Evolutionary conservation across 2,113 vertebrate species (phyloP), one percentile per base, ranked within the genome.

Genomic region (rabbit (Oryctolagus cuniculus)): DNA sequence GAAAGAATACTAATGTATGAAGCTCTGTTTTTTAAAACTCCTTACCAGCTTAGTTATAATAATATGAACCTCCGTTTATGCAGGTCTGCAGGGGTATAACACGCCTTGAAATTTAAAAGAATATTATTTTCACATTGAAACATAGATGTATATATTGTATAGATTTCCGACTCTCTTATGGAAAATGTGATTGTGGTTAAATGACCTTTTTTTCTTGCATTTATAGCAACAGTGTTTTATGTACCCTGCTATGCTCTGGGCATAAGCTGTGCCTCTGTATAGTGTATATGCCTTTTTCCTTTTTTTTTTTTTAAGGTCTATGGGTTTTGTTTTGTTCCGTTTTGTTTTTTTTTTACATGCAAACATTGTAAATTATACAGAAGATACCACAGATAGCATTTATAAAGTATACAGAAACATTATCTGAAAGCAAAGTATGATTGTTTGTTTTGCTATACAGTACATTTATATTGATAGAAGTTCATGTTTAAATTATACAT

Each of bases 401-500:
- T 99, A 98, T 99, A 98, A 98, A 98, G 97, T 99, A 98, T 99
- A 98, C 98, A 98, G 98, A 98, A 99, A 97, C 98, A 98, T 98
- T 98, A 98, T 98, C 98, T 98, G 98, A 98, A 98, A 98, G 97
- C 98, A 98, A 99, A 98, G 97, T 98, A 98, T 98, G 98, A 97
- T 98, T 98, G 96, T 98, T 98, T 98, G 97, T 98, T 98, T 98
- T 98, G 97, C 98, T 98, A 98, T 98, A 98, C 98, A 98, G 98
- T 98, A 98, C 98, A 98, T 98, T 98, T 99, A 98, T 99, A 98
- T 98, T 98, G 98, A 98, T 98, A 98, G 98, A 98, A 97, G 98
- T 98, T 98, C 98, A 98, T 98, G 98, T 98, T 99, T 99, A 99
- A 99, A 98, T 99, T 99, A 99, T 99, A 91, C 98, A 98, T 99